These are phyloP conservation scores for Notamacropus eugenii DNA, from an alignment of 2,797 vertebrate genomes.

Conservation along the genomic window DNA sequence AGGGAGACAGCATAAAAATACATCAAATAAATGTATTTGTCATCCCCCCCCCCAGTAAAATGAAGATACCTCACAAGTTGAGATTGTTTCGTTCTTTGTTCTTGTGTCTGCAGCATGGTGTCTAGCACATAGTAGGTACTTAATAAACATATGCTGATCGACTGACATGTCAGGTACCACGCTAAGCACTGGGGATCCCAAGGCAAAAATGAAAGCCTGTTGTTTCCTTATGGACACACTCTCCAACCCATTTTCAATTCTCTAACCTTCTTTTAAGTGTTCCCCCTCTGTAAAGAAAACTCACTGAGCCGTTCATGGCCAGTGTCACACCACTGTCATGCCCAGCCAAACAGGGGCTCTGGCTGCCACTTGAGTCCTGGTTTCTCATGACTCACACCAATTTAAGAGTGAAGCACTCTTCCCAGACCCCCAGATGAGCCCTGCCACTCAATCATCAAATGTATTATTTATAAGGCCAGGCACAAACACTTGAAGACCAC, in stretches of 20 bases:
- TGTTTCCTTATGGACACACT: constrained; percentile 2
- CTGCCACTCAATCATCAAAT: neutral
- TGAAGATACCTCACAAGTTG: neutral
- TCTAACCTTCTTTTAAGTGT: neutral
- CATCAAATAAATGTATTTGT: neutral
- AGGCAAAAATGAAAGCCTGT: neutral
- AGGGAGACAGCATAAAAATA: neutral
- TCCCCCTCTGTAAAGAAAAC: neutral
- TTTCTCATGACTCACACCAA: neutral
- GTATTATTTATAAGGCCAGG: constrained; percentile 24
- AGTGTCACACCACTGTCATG: neutral
- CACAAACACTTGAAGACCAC: constrained; percentile 1
- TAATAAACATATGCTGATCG: neutral
- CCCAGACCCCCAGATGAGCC: neutral
- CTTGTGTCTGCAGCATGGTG: neutral
- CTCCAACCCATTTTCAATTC: neutral
- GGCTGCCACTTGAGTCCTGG: neutral
- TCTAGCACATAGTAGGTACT: neutral
- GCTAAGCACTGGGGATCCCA: neutral
- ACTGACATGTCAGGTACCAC: neutral
- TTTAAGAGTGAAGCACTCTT: neutral
- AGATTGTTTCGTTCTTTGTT: neutral
- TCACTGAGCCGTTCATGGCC: neutral
- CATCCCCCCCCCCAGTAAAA: neutral
- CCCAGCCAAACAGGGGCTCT: neutral